Percentiles rank a stretch among this genome's conserved stretches.
phyloP scores from a whole-genome alignment of 2,113 vertebrate species.

The Phylloscopus trochiloides region DNA sequence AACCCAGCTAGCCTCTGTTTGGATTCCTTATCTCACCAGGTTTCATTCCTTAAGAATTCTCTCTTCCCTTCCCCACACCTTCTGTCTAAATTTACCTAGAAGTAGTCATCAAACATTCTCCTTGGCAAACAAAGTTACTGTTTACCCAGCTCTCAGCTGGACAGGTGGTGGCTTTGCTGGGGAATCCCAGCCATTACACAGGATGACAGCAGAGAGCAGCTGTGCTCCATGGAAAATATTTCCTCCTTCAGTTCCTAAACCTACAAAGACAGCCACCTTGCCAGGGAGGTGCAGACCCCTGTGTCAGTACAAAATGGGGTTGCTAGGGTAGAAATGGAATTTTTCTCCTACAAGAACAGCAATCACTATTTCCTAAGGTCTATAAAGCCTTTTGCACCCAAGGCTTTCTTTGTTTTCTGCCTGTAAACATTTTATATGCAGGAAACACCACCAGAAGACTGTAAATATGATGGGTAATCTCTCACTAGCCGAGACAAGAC shows the following conservation, averaged over 20 bases:
- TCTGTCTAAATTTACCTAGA: neutral
- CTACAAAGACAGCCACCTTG: neutral
- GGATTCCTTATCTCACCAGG: constrained; percentile 5
- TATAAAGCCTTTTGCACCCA: neutral
- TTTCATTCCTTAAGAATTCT: neutral
- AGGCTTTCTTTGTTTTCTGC: neutral
- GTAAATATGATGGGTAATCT: neutral
- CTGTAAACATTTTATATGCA: neutral
- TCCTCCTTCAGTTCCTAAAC: neutral
- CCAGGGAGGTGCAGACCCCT: neutral
- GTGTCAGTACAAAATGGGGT: neutral
- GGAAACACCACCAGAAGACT: neutral
- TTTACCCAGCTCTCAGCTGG: neutral
- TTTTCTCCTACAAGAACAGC: neutral
- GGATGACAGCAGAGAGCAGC: constrained; percentile 5
- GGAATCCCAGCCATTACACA: neutral
- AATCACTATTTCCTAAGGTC: neutral
- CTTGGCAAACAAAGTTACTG: neutral
- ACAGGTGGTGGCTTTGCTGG: neutral
- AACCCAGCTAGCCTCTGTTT: neutral
- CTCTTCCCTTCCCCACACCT: constrained; percentile 9
- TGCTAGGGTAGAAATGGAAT: neutral
- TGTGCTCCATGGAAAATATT: neutral
- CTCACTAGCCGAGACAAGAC: neutral
- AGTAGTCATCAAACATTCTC: neutral